Base-by-base conservation (phyloP, 1,140 invertebrate species). In the Microplitis mediator region DNA sequence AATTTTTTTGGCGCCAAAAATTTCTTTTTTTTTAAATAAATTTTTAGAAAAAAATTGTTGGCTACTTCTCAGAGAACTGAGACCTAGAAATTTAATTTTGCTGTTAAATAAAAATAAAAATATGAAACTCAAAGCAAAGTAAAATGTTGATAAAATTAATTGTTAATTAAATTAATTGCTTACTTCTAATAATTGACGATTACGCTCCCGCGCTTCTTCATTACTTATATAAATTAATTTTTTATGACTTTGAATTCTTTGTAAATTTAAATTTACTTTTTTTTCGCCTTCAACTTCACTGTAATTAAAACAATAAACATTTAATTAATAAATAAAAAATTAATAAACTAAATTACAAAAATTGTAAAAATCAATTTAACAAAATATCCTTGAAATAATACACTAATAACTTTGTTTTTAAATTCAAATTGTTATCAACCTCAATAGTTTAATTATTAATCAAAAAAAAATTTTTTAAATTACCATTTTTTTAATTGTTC, bases 171-270 rank as follows among this genome's bases (percentile, higher is more conserved):
- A 54, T 54, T 14, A 54, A n/a, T 54, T 54, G 13, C 13, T 74
- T 81, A 86, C 85, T 82, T 85, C 84, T 72, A 86, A 72, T 64
- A 85, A 75, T 72, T 75, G 75, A 35, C 77, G 76, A 80, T 85
- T 86, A 72, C 84, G 77, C 69, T 72, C 35, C 69, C 69, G 81
- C 74, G 52, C 65, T 76, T 69, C 79, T 76, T 76, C 77, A 73
- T 63, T 74, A 74, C 74, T 79, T 74, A 36, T 71, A 32, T 45
- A 72, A 9, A 6, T 35, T 23, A 74, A 75, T 58, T 64, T 65
- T 45, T 66, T 66, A 70, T 69, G 67, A 13, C 72, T 60, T 51
- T 61, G 56, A 4, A 63, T 63, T 45, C 62, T 62, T 6, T 23
- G 23, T 45, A 61, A 74, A 45, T 64, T 31, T 70, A 58, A 75